Evolutionary conservation across 1,140 invertebrate species (phyloP).

Genomic region (Sipha flava): DNA sequence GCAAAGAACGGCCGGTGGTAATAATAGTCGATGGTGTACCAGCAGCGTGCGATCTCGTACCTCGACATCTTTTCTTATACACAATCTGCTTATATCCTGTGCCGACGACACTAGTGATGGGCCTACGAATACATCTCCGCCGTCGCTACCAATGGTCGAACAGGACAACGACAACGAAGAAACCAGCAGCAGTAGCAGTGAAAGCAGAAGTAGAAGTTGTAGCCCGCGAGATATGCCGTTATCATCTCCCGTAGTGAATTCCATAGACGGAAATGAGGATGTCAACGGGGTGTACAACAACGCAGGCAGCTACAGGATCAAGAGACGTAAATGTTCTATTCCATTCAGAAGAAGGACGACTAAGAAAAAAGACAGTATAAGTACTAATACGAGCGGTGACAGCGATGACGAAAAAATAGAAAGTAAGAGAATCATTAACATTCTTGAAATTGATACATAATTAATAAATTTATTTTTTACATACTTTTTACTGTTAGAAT

Average conservation of each 20-base stretch:
- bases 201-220: neutral
- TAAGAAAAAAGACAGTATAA: neutral
- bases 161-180: neutral
- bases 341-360: neutral
- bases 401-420: neutral
- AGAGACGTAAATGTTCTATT: neutral
- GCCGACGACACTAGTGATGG: neutral
- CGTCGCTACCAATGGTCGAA: neutral
- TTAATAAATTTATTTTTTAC: too few species aligned
- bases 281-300: neutral
- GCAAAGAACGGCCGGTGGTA: neutral
- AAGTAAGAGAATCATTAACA: neutral
- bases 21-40: neutral
- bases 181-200: neutral
- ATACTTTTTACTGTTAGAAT: too few species aligned
- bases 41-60: neutral
- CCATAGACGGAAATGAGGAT: neutral
- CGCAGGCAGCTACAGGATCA: neutral
- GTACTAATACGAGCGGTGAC: neutral
- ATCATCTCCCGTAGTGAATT: neutral
- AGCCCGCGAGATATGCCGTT: neutral
- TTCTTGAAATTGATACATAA: neutral
- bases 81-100: slow-evolving; percentile 6
- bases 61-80: slow-evolving; percentile 19
- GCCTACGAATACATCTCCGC: neutral